A percentile compares a stretch with the other conserved stretches of the same genome.
phyloP scores from a whole-genome alignment of 2,888 invertebrate species.

The Bedellia somnulentella region DNA sequence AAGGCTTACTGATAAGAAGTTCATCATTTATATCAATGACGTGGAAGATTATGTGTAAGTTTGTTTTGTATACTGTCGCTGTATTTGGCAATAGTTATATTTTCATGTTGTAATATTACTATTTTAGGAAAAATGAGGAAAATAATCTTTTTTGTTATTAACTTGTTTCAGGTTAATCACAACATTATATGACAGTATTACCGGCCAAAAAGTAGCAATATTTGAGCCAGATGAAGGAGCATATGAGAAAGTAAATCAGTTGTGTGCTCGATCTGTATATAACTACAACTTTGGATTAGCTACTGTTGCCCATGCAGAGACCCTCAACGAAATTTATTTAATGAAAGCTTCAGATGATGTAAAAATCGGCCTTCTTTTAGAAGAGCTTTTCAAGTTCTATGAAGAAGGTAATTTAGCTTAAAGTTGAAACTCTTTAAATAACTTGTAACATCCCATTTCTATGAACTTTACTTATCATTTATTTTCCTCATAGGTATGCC shows the following conservation, averaged over 20 bases:
- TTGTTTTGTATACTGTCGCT: background rate
- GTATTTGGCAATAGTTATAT: background rate
- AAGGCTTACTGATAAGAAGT: conserved; percentile 36
- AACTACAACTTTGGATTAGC: conserved; percentile 60
- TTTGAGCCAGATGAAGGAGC: conserved; percentile 58
- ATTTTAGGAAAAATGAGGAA: too few relatives aligned
- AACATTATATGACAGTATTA: conserved; percentile 59
- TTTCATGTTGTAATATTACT: background rate
- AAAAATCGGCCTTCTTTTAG: conserved; percentile 55
- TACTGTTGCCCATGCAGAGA: conserved; percentile 60
- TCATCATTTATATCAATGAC: conserved; percentile 36
- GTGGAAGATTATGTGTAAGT: conserved; percentile 37
- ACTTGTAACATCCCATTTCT: too few relatives aligned
- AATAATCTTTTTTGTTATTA: too few relatives aligned
- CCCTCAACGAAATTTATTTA: conserved; percentile 64
- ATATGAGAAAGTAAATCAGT: conserved; percentile 43
- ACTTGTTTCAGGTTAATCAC: conserved; percentile 68
- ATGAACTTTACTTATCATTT: too few relatives aligned
- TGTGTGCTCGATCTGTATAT: conserved; percentile 67
- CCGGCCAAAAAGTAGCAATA: conserved; percentile 47
- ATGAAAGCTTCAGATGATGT: conserved; percentile 57
- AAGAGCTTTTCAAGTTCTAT: conserved; percentile 59
- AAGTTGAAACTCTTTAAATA: conserved; percentile 1
- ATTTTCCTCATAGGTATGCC: conserved; percentile 44
- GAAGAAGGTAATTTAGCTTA: conserved; percentile 28